Evolutionary conservation across 2,888 invertebrate genomes (phyloP).

Genomic region (Leptarthrus brevirostris): DNA sequence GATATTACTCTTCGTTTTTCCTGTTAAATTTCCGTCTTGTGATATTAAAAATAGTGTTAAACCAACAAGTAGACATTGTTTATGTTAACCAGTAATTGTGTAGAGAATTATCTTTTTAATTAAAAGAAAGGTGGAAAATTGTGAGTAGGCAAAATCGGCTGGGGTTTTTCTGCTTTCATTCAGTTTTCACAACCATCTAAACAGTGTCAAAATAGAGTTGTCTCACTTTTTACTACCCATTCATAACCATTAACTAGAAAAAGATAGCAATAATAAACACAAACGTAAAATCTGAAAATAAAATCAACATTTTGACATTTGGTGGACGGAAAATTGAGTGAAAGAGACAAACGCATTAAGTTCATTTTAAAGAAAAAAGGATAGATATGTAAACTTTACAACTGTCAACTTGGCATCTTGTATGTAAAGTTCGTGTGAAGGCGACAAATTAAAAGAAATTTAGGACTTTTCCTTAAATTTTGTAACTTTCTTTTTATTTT

Average conservation of each 20-base stretch:
- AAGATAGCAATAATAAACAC: neutral
- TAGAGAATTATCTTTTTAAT: neutral
- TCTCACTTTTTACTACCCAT: too few species aligned
- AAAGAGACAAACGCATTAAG: neutral
- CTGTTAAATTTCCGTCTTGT: neutral
- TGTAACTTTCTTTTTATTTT: constrained; percentile 5
- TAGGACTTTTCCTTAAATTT: constrained; percentile 5
- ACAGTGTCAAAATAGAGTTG: too few species aligned
- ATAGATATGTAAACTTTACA: constrained; percentile 2
- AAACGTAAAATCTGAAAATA: too few species aligned
- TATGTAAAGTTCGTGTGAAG: constrained; percentile 6
- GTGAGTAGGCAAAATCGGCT: constrained; percentile 35
- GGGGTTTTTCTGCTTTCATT: constrained; percentile 27
- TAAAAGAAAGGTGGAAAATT: constrained; percentile 9
- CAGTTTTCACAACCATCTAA: too few species aligned
- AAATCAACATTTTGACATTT: constrained; percentile 17
- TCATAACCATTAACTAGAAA: neutral
- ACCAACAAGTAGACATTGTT: neutral
- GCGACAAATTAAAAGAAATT: constrained; percentile 36
- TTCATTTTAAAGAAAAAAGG: neutral
- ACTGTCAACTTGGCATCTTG: constrained; percentile 53
- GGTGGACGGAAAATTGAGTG: too few species aligned
- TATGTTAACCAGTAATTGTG: neutral
- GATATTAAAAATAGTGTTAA: constrained; percentile 4
- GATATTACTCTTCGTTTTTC: neutral